These are phyloP conservation scores for Vulpes vulpes DNA, from an alignment of 2,113 vertebrate species.

Conservation along the genomic window DNA sequence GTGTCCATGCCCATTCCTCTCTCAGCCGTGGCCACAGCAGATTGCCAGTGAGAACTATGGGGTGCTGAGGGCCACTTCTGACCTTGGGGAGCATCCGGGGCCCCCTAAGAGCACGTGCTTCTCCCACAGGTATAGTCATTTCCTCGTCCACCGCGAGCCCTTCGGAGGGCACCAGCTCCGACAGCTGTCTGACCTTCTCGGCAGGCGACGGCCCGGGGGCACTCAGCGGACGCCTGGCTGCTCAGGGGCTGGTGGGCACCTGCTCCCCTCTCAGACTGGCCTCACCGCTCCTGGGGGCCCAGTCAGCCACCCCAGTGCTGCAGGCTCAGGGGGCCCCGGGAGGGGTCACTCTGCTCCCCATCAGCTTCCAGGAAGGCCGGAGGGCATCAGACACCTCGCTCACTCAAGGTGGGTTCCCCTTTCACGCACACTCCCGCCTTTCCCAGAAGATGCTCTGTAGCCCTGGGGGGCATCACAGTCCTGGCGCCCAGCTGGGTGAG, in stretches of 20 bases:
- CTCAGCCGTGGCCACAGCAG: accelerated
- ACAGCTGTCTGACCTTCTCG: constrained; percentile 94
- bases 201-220: constrained; percentile 85
- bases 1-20: not conserved
- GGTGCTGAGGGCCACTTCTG: not conserved
- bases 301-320: constrained; percentile 93
- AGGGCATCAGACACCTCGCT: constrained; percentile 98
- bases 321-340: constrained; percentile 92
- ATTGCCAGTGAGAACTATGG: accelerated
- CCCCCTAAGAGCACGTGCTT: accelerated
- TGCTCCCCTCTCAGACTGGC: constrained; percentile 87
- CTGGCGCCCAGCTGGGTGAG: not conserved
- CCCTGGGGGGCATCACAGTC: not conserved
- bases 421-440: accelerated
- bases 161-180: constrained; percentile 94
- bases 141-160: constrained; percentile 86
- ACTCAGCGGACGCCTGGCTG: constrained; percentile 87
- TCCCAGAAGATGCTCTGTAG: accelerated
- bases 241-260: constrained; percentile 86
- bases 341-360: constrained; percentile 87
- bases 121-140: constrained; percentile 91
- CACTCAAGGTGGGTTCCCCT: constrained; percentile 92
- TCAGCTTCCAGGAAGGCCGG: constrained; percentile 97
- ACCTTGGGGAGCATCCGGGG: accelerated
- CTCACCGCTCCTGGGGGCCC: constrained; percentile 88